Evolutionary conservation across 2,797 vertebrate species (phyloP).

Genomic region (Melanotaenia boesemani): DNA sequence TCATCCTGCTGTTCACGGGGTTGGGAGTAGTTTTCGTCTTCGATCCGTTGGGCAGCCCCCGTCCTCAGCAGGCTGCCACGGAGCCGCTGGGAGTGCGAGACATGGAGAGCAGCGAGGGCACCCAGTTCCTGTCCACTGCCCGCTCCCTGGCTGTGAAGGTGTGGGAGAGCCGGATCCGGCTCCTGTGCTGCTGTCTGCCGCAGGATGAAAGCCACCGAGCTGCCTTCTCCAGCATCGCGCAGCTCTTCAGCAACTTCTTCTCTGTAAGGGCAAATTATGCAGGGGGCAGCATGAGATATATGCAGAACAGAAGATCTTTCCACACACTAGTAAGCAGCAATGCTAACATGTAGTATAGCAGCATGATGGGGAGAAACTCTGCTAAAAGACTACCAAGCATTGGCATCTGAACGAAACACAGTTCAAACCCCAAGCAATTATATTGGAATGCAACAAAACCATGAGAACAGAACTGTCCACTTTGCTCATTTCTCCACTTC

Average conservation of each 20-base stretch:
- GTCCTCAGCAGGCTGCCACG: conserved; percentile 39
- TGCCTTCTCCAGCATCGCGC: conserved; percentile 91
- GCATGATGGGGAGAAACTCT: too few species aligned
- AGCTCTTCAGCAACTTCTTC: conserved; percentile 92
- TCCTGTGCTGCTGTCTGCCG: conserved; percentile 93
- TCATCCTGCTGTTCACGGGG: conserved; percentile 89
- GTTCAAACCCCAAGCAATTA: too few species aligned
- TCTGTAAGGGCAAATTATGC: conserved; percentile 80
- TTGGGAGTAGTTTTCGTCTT: conserved; percentile 91
- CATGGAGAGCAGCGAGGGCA: conserved; percentile 88
- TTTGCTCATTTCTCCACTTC: too few species aligned
- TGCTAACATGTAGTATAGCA: too few species aligned
- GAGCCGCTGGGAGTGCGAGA: conserved; percentile 70
- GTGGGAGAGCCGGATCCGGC: conserved; percentile 92
- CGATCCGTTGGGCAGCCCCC: conserved; percentile 90
- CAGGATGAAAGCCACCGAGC: conserved; percentile 90
- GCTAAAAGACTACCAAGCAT: too few species aligned
- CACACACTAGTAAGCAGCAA: too few species aligned
- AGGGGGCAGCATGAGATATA: not conserved
- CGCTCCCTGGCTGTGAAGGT: conserved; percentile 89
- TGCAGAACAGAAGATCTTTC: too few species aligned
- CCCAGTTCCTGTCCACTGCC: conserved; percentile 89
- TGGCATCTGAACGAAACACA: too few species aligned
- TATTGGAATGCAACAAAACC: too few species aligned
- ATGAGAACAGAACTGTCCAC: too few species aligned